Evolutionary conservation across 2,797 vertebrate species (phyloP).

Genomic region (Poeciliopsis gracilis): DNA sequence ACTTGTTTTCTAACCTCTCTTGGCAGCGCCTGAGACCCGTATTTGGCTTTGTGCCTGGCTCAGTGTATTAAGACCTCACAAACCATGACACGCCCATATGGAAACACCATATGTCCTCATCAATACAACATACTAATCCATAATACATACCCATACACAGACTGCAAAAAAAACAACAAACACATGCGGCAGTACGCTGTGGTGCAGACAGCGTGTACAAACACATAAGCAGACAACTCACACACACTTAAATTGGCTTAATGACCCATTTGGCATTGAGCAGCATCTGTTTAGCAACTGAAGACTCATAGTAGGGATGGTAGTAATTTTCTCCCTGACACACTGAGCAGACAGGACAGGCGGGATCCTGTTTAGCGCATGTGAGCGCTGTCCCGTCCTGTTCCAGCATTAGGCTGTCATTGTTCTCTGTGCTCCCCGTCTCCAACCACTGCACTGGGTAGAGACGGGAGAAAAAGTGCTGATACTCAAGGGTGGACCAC

Average conservation of each 20-base stretch:
- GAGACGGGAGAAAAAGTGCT: neutral
- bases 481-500: neutral
- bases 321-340: slow-evolving; percentile 66
- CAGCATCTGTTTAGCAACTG: slow-evolving; percentile 72
- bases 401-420: slow-evolving; percentile 7
- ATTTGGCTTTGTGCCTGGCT: slow-evolving; percentile 9
- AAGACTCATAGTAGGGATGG: slow-evolving; percentile 55
- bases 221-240: slow-evolving; percentile 15
- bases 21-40: neutral
- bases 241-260: slow-evolving; percentile 68
- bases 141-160: slow-evolving; percentile 67
- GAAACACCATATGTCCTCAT: slow-evolving; percentile 77
- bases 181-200: slow-evolving; percentile 25
- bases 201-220: slow-evolving; percentile 9
- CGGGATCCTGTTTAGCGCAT: slow-evolving; percentile 51
- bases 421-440: slow-evolving; percentile 9
- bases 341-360: slow-evolving; percentile 47
- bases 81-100: slow-evolving; percentile 69
- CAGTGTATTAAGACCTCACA: slow-evolving; percentile 48
- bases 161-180: slow-evolving; percentile 23
- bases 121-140: slow-evolving; percentile 74
- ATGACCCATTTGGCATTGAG: slow-evolving; percentile 79
- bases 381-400: slow-evolving; percentile 46
- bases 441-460: neutral
- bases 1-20: neutral